Conservation (phyloP, 1,140 invertebrate genomes). For the Vanessa tameamea region DNA sequence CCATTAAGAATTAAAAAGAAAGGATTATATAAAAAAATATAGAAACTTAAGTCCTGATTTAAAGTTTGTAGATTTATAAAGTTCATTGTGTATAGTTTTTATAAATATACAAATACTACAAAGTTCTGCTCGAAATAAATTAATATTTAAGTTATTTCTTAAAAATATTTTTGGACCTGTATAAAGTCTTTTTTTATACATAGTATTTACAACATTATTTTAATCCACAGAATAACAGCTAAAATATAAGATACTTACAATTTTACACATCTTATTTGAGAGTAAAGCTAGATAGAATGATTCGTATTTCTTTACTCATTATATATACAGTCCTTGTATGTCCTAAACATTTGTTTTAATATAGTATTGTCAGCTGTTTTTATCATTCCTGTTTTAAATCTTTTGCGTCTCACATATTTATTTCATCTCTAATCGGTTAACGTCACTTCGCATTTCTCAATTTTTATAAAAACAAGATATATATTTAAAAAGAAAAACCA, state of each 20-base stretch:
- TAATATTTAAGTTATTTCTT: not conserved
- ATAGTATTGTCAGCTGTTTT: conserved; percentile 78
- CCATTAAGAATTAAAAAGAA: no score
- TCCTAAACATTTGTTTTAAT: conserved; percentile 70
- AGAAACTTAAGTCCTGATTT: no score
- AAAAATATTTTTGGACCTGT: conserved; percentile 45
- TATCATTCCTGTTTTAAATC: conserved; percentile 61
- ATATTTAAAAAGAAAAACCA: conserved; percentile 23
- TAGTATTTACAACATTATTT: conserved; percentile 66
- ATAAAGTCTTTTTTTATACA: conserved; percentile 40
- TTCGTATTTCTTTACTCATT: conserved; percentile 73
- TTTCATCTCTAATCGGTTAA: conserved; percentile 10
- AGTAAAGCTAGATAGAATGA: conserved; percentile 71
- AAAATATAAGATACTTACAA: conserved; percentile 64
- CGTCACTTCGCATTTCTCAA: conserved; percentile 22
- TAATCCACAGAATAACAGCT: conserved; percentile 52
- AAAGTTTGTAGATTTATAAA: no score
- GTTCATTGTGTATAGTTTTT: no score
- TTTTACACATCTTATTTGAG: conserved; percentile 68
- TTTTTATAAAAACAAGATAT: conserved; percentile 22
- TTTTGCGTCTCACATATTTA: conserved; percentile 17
- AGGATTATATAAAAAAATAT: no score
- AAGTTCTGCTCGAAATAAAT: not conserved
- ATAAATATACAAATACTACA: not conserved
- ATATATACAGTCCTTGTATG: conserved; percentile 64